These are phyloP conservation scores for Athalia circularis DNA, from an alignment of 2,888 invertebrate species.

Conservation along the genomic window DNA sequence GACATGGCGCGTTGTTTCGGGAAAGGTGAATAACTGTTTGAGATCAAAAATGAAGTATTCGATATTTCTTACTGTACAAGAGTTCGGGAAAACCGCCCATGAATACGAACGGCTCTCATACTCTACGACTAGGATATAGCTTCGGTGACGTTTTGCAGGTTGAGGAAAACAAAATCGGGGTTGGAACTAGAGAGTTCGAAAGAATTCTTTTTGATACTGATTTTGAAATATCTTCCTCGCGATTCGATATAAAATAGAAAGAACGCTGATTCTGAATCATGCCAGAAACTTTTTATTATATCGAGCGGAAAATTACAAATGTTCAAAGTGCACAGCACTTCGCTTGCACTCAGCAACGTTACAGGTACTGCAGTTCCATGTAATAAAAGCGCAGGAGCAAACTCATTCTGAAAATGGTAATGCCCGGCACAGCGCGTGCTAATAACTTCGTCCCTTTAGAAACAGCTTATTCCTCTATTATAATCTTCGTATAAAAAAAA, in stretches of 20 bases:
- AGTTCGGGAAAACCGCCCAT: not conserved
- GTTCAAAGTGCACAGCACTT: constrained; percentile 51
- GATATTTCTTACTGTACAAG: not conserved
- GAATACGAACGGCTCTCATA: constrained; percentile 25
- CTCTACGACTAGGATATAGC: not conserved
- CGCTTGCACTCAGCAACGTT: not conserved
- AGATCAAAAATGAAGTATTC: constrained; percentile 29
- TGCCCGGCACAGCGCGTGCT: not conserved
- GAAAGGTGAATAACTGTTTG: constrained; percentile 2
- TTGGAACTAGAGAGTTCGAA: constrained; percentile 15
- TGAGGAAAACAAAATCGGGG: constrained; percentile 10
- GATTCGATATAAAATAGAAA: constrained; percentile 15
- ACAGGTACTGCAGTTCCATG: constrained; percentile 2
- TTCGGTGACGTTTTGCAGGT: constrained; percentile 26
- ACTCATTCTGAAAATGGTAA: not conserved
- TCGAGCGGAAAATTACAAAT: constrained; percentile 68
- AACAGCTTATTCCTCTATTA: no score
- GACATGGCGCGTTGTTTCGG: constrained; percentile 6
- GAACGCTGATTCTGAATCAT: constrained; percentile 57
- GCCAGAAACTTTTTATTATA: constrained; percentile 63
- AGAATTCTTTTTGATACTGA: constrained; percentile 18
- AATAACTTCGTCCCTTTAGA: not conserved
- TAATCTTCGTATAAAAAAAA: no score
- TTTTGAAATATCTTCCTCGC: constrained; percentile 18
- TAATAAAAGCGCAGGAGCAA: constrained; percentile 1